These are phyloP conservation scores for Toxotes lorentzi DNA, from an alignment of 2,797 vertebrate genomes.

Conservation along the genomic window DNA sequence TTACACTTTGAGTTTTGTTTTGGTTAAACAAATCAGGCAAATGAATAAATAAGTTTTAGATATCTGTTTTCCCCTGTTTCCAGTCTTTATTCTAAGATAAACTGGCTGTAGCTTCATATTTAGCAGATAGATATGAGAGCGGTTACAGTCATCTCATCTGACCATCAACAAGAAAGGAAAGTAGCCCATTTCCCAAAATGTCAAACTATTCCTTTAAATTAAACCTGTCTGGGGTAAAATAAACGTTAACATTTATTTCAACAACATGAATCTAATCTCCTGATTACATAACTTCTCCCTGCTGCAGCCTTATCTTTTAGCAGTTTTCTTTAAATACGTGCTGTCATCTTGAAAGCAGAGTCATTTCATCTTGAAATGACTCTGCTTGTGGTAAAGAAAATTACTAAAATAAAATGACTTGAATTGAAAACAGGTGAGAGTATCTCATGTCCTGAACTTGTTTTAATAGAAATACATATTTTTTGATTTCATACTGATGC, in stretches of 20 bases:
- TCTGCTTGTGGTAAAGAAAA: neutral
- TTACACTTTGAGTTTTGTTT: neutral
- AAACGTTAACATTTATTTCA: neutral
- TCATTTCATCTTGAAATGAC: too few species aligned
- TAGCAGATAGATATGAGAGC: too few species aligned
- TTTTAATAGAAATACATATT: slow-evolving; percentile 4
- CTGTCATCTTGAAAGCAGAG: neutral
- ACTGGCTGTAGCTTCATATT: too few species aligned
- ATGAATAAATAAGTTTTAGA: too few species aligned
- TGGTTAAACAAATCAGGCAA: neutral
- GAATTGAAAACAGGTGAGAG: neutral
- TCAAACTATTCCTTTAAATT: neutral
- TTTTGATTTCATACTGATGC: neutral
- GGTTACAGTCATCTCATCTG: too few species aligned
- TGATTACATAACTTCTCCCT: neutral
- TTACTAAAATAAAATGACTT: neutral
- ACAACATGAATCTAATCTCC: too few species aligned
- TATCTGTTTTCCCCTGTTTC: too few species aligned
- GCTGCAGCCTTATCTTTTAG: neutral
- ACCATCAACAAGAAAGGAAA: too few species aligned
- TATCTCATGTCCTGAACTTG: neutral
- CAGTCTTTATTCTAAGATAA: too few species aligned
- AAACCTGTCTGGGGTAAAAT: slow-evolving; percentile 2
- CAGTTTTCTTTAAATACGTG: neutral
- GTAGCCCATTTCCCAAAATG: neutral